A percentile compares a stretch with the other conserved stretches of the same genome.
Evolutionary conservation across 2,113 vertebrate genomes (phyloP).

Genomic region (Ranitomeya imitator): DNA sequence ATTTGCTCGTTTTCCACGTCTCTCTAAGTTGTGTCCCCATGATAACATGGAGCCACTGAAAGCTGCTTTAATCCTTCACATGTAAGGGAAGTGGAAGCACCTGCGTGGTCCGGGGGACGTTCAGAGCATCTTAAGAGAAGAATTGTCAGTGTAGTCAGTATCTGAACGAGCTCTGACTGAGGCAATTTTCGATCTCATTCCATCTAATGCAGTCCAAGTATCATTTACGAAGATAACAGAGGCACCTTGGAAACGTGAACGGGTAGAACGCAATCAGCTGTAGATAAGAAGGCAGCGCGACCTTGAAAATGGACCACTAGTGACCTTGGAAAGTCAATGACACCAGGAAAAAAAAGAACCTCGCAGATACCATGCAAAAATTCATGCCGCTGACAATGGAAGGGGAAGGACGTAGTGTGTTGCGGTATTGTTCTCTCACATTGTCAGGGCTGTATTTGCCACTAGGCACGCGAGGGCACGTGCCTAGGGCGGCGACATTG

Average conservation of each 20-base stretch:
- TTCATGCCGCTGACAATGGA: neutral
- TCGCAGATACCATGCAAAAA: neutral
- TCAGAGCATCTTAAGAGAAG: conserved; percentile 37
- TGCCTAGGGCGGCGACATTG: too few relatives aligned
- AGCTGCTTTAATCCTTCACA: conserved; percentile 40
- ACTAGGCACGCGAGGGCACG: too few relatives aligned
- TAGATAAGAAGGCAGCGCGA: conserved; percentile 27
- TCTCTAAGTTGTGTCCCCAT: neutral
- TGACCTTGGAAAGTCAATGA: conserved; percentile 13
- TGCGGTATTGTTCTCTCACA: neutral
- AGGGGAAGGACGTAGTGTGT: neutral
- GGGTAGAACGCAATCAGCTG: neutral
- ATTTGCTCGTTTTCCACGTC: neutral
- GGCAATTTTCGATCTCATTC: conserved; percentile 45
- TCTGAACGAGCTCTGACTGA: conserved; percentile 4
- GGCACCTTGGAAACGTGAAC: neutral
- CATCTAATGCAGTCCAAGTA: conserved; percentile 43
- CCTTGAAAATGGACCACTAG: conserved; percentile 13
- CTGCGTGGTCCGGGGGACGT: neutral
- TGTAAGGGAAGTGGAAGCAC: neutral
- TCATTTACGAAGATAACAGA: conserved; percentile 40
- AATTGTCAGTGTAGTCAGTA: conserved; percentile 5
- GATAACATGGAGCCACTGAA: neutral
- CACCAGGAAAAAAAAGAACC: neutral
- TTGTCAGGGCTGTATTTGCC: too few relatives aligned